These are phyloP conservation scores for Netelia virgata DNA, from an alignment of 2,888 invertebrate genomes.

Conservation along the genomic window DNA sequence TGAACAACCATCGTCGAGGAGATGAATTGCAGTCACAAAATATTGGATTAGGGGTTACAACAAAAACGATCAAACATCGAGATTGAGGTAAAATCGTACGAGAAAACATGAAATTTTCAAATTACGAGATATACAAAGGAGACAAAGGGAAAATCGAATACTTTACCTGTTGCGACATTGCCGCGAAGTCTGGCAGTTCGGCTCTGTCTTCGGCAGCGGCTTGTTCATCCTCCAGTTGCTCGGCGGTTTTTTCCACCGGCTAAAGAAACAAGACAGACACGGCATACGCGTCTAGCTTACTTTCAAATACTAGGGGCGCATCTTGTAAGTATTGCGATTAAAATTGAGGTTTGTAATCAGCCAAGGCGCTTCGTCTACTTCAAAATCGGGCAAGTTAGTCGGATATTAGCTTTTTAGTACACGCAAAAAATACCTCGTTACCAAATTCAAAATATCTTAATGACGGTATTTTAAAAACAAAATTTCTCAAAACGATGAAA, in stretches of 20 bases:
- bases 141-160: conserved; percentile 5
- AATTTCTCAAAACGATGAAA: background rate
- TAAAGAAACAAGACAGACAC: conserved; percentile 71
- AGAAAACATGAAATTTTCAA: background rate
- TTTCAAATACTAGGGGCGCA: conserved; percentile 49
- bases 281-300: conserved; percentile 70
- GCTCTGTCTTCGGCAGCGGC: conserved; percentile 84
- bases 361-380: conserved; percentile 27
- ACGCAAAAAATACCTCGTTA: conserved; percentile 5
- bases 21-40: background rate
- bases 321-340: background rate
- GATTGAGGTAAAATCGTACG: conserved; percentile 12
- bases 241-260: conserved; percentile 81
- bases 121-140: background rate
- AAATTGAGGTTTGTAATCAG: background rate
- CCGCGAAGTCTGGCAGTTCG: conserved; percentile 85
- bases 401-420: background rate
- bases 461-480: background rate
- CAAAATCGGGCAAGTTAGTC: conserved; percentile 38
- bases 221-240: conserved; percentile 85
- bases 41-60: conserved; percentile 14
- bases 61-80: conserved; percentile 52
- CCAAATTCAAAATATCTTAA: background rate
- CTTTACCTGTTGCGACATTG: conserved; percentile 84
- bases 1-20: conserved; percentile 6